phyloP scores from a whole-genome alignment of 2,113 vertebrate genomes.

The Ploceus nigricollis region DNA sequence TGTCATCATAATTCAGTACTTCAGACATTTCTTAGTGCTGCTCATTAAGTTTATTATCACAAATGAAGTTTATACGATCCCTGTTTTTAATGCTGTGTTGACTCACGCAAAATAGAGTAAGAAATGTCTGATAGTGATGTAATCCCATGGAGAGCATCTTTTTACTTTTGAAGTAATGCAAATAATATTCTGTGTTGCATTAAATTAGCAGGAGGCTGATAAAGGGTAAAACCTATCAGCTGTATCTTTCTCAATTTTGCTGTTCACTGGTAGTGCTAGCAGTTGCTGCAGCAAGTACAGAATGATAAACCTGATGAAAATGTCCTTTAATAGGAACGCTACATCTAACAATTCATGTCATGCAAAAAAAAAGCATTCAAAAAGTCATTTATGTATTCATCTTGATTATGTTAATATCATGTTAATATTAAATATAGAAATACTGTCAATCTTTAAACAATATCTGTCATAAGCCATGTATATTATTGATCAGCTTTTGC shows the following conservation, averaged over 20 bases:
- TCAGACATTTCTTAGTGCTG: conserved; percentile 8
- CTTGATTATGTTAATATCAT: background rate
- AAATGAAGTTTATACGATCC: conserved; percentile 18
- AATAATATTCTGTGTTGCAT: conserved; percentile 36
- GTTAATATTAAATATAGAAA: background rate
- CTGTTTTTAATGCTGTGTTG: background rate
- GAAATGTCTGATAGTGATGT: conserved; percentile 9
- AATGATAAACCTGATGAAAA: background rate
- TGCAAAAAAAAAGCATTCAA: background rate
- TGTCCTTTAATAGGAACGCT: background rate
- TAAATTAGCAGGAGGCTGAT: conserved; percentile 38
- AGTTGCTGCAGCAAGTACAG: background rate
- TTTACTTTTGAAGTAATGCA: conserved; percentile 12
- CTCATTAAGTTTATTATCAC: conserved; percentile 38
- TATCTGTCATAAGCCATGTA: background rate
- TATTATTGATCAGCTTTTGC: background rate
- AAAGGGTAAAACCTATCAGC: conserved; percentile 13
- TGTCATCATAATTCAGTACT: conserved; percentile 21
- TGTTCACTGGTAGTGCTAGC: background rate
- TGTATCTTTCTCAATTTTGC: background rate
- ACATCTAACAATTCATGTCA: background rate
- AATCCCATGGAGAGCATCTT: background rate
- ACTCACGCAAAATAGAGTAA: background rate
- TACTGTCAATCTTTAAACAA: background rate
- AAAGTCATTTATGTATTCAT: background rate